Percentiles rank a stretch among this genome's conserved stretches.
These are phyloP conservation scores for Enteromius anoplus DNA, from an alignment of 2,797 vertebrate genomes.

Conservation along the genomic window DNA sequence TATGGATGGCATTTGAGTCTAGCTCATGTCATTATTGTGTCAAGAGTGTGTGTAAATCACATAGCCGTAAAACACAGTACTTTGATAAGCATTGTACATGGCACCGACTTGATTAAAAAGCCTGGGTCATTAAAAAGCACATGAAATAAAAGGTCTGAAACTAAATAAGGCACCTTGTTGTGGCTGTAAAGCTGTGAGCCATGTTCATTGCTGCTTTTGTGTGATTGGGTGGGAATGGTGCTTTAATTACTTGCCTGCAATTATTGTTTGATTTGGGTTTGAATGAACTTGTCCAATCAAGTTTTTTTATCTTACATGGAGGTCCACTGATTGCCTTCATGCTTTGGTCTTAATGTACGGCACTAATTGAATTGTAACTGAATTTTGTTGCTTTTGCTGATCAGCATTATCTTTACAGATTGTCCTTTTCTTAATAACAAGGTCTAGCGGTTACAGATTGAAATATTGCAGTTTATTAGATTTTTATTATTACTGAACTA, in stretches of 20 bases:
- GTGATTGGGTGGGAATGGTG: slow-evolving; percentile 40
- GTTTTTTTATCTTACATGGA: slow-evolving; percentile 35
- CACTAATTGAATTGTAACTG: slow-evolving; percentile 23
- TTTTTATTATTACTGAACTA: background rate
- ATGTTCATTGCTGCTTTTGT: slow-evolving; percentile 51
- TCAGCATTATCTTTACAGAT: slow-evolving; percentile 6
- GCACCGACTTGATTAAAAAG: slow-evolving; percentile 55
- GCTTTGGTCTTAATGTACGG: slow-evolving; percentile 26
- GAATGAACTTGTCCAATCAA: slow-evolving; percentile 38
- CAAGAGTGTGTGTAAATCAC: slow-evolving; percentile 55
- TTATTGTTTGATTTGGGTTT: slow-evolving; percentile 48
- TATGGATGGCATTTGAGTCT: slow-evolving; percentile 34
- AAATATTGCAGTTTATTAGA: background rate
- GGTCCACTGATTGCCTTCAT: slow-evolving; percentile 43
- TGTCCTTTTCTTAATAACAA: slow-evolving; percentile 2
- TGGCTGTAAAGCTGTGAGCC: slow-evolving; percentile 36
- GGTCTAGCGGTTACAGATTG: background rate
- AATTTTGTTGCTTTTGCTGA: background rate
- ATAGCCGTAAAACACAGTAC: slow-evolving; percentile 47
- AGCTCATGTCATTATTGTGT: slow-evolving; percentile 51
- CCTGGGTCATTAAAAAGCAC: slow-evolving; percentile 30
- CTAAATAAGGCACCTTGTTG: slow-evolving; percentile 31
- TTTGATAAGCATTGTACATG: slow-evolving; percentile 46
- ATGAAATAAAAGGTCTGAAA: slow-evolving; percentile 15
- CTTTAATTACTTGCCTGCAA: slow-evolving; percentile 53